These are phyloP conservation scores for Calonectris borealis DNA, from an alignment of 2,113 vertebrate species.

Conservation along the genomic window DNA sequence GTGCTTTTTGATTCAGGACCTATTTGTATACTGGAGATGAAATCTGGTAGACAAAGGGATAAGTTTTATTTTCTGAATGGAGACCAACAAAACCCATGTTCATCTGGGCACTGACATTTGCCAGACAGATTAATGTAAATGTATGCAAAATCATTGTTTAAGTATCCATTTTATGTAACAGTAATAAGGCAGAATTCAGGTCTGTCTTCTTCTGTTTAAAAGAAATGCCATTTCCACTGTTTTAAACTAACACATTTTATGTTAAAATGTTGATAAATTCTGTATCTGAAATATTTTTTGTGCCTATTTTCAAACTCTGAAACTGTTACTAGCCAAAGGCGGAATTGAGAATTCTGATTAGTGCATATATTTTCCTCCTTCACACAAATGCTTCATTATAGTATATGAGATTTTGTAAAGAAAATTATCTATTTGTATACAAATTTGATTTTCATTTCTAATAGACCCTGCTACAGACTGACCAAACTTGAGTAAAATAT, in stretches of 20 bases:
- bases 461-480: conserved; percentile 1
- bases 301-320: not conserved
- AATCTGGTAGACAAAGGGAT: not conserved
- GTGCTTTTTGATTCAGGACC: not conserved
- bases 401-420: not conserved
- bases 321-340: not conserved
- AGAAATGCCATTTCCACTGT: not conserved
- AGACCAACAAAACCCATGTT: not conserved
- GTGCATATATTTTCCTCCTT: not conserved
- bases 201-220: not conserved
- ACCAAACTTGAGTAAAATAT: not conserved
- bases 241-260: not conserved
- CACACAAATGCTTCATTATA: not conserved
- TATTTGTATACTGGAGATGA: not conserved
- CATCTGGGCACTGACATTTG: not conserved
- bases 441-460: conserved; percentile 45
- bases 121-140: not conserved
- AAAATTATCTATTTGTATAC: not conserved
- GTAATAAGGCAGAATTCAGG: not conserved
- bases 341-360: not conserved
- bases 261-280: not conserved
- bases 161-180: not conserved
- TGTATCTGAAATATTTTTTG: not conserved
- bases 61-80: not conserved
- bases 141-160: not conserved